These are phyloP conservation scores for Etia nguti DNA, from an alignment of 2,113 vertebrate genomes.

Conservation along the genomic window DNA sequence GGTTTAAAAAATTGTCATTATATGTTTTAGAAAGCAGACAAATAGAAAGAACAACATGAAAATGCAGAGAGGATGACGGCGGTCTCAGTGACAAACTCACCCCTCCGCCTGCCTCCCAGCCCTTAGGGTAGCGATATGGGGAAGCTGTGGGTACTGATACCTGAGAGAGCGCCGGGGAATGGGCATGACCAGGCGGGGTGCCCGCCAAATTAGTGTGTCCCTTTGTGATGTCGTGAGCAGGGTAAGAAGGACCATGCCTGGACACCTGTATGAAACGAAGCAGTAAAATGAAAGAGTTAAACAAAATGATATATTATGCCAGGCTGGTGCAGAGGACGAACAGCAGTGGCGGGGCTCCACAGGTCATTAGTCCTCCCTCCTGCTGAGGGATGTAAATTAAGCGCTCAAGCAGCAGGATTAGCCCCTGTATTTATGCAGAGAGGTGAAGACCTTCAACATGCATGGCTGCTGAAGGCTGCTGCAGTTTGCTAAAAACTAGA, in stretches of 20 bases:
- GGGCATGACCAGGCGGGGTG: conserved; percentile 90
- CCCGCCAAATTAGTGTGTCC: conserved; percentile 89
- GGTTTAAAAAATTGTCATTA: background rate
- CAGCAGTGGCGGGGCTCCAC: conserved; percentile 6
- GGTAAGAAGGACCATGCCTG: conserved; percentile 86
- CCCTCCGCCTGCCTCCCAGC: conserved; percentile 75
- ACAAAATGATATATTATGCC: background rate
- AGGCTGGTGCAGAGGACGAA: background rate
- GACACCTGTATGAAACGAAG: conserved; percentile 75
- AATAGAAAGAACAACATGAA: background rate
- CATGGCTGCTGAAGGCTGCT: conserved; percentile 7
- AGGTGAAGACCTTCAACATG: conserved; percentile 21
- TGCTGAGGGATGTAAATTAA: conserved; percentile 44
- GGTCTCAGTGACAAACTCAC: conserved; percentile 45
- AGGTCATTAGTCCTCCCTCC: conserved; percentile 30
- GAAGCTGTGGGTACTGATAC: conserved; percentile 76
- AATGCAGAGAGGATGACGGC: conserved; percentile 22
- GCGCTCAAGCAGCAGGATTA: conserved; percentile 20
- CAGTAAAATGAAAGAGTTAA: background rate
- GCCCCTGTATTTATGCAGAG: conserved; percentile 21
- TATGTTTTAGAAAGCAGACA: background rate
- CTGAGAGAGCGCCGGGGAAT: conserved; percentile 93
- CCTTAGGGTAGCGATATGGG: conserved; percentile 72
- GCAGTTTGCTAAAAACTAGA: background rate
- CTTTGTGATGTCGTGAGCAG: conserved; percentile 93